These are phyloP conservation scores for Aselliscus stoliczkanus DNA, from an alignment of 2,797 vertebrate species.

Conservation along the genomic window DNA sequence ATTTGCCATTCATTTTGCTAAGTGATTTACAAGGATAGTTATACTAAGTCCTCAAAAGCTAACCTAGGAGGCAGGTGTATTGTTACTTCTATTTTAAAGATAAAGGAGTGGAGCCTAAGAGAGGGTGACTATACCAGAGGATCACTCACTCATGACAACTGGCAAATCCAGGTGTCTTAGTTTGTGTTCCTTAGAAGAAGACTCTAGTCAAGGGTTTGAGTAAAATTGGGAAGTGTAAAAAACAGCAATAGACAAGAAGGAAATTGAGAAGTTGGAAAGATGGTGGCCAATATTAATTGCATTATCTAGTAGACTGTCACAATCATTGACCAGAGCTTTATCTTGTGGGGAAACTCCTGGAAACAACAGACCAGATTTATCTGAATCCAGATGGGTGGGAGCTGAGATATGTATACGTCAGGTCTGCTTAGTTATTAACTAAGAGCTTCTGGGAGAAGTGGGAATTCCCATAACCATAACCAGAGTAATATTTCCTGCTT, in stretches of 20 bases:
- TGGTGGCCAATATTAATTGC: background rate
- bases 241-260: background rate
- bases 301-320: background rate
- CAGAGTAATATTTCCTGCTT: background rate
- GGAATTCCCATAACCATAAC: background rate
- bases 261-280: background rate
- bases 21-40: background rate
- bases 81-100: background rate
- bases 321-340: background rate
- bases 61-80: background rate
- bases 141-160: background rate
- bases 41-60: background rate
- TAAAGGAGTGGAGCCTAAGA: background rate
- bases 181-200: background rate
- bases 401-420: background rate
- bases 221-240: background rate
- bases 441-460: background rate
- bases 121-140: background rate
- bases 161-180: background rate
- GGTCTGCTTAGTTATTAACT: background rate
- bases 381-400: background rate
- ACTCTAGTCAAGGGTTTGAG: background rate
- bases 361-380: background rate
- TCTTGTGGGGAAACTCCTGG: background rate
- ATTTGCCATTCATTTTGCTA: background rate